Percentiles rank a stretch among this genome's conserved stretches.
Evolutionary conservation across 2,888 invertebrate genomes (phyloP).

Genomic region (Hemistola chrysoprasaria): DNA sequence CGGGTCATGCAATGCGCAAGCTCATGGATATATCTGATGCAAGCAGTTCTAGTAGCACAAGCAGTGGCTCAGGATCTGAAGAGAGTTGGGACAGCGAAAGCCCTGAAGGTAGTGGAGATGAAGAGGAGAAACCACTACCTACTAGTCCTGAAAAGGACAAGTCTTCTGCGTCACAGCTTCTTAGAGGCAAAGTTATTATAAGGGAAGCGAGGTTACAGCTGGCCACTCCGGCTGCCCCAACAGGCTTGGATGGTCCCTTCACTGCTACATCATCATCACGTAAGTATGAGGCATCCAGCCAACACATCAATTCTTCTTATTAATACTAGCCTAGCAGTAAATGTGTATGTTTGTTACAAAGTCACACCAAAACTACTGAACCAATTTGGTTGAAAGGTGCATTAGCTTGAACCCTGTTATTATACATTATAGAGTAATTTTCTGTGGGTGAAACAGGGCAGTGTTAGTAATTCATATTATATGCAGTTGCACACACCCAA

Average conservation of each 20-base stretch:
- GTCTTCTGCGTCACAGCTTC: constrained; percentile 70
- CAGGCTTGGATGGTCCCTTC: constrained; percentile 85
- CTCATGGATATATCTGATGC: constrained; percentile 77
- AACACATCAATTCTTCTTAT: no score
- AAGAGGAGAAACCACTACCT: constrained; percentile 61
- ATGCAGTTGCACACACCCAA: no score
- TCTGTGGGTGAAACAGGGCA: no score
- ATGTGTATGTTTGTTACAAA: no score
- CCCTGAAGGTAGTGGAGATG: constrained; percentile 61
- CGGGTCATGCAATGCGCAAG: constrained; percentile 74
- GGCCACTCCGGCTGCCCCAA: constrained; percentile 66
- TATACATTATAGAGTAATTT: no score
- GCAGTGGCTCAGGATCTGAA: constrained; percentile 71
- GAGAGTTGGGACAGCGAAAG: constrained; percentile 75
- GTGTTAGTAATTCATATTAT: no score
- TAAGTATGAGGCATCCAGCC: no score
- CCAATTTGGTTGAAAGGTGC: no score
- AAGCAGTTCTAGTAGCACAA: constrained; percentile 70
- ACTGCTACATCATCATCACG: constrained; percentile 61
- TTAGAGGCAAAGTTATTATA: constrained; percentile 86
- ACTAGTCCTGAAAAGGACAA: constrained; percentile 75
- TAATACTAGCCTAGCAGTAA: no score
- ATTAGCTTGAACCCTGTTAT: no score
- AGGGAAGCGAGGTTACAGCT: constrained; percentile 86
- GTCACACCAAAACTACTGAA: no score